A percentile compares a stretch with the other conserved stretches of the same genome.
phyloP scores from a whole-genome alignment of 2,888 invertebrate genomes.

The Diadromus collaris region DNA sequence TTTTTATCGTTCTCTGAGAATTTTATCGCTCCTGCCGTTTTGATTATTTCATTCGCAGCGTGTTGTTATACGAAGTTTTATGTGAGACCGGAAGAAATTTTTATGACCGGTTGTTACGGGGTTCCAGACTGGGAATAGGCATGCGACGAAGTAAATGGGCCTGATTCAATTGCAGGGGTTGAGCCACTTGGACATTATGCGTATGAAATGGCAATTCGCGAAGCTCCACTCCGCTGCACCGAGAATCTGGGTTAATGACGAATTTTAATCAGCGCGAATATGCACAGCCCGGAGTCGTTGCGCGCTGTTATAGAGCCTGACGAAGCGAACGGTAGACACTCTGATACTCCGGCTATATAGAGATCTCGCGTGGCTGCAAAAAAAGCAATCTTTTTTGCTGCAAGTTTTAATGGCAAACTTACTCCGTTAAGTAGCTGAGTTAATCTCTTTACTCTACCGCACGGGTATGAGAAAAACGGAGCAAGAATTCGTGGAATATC shows the following conservation, averaged over 20 bases:
- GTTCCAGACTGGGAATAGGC: not conserved
- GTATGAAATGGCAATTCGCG: constrained; percentile 10
- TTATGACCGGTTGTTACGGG: not conserved
- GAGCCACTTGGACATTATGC: constrained; percentile 17
- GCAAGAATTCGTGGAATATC: not conserved
- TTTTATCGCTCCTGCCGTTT: not conserved
- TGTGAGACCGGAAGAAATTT: not conserved
- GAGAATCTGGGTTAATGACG: constrained; percentile 24
- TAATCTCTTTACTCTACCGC: not conserved
- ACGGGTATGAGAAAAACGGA: not conserved
- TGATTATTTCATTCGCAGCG: not conserved
- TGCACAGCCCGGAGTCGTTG: constrained; percentile 5
- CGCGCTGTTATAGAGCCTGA: not conserved
- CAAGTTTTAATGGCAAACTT: not conserved
- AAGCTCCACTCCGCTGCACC: not conserved
- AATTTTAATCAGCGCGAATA: constrained; percentile 18
- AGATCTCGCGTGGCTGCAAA: not conserved
- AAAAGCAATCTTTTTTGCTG: not conserved
- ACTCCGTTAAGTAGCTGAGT: not conserved
- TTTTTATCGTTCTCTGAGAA: not conserved
- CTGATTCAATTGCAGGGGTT: constrained; percentile 5
- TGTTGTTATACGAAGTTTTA: not conserved
- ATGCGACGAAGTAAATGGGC: not conserved
- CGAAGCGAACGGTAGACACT: not conserved
- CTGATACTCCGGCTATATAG: not conserved